Evolutionary conservation across 2,797 vertebrate genomes (phyloP).

Genomic region (Chlorospingus semifuscus): DNA sequence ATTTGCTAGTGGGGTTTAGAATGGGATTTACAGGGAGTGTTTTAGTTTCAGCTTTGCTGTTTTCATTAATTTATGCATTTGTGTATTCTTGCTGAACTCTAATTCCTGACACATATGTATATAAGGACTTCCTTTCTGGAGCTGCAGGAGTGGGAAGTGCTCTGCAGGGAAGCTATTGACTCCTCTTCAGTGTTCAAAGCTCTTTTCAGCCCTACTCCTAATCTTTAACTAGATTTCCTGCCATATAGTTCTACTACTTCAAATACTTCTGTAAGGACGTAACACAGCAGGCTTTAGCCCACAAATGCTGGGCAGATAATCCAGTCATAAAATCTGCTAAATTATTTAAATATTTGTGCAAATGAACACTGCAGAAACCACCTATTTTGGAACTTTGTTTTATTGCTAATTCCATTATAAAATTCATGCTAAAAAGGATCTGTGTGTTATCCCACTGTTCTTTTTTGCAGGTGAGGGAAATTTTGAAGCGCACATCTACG

Average conservation of each 20-base stretch:
- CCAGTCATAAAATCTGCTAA: not conserved
- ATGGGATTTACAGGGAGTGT: not conserved
- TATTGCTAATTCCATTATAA: not conserved
- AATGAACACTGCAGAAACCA: not conserved
- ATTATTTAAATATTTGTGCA: not conserved
- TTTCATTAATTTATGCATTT: not conserved
- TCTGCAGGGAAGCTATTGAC: not conserved
- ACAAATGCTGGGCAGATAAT: not conserved
- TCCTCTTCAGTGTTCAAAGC: not conserved
- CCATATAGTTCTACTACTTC: not conserved
- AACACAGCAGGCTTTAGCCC: not conserved
- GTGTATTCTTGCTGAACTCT: not conserved
- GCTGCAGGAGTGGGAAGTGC: not conserved
- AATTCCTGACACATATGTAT: not conserved
- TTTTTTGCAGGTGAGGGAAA: conserved; percentile 89
- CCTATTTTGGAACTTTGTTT: not conserved
- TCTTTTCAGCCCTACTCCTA: not conserved
- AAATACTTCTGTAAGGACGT: not conserved
- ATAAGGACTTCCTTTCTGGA: not conserved
- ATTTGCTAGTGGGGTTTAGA: not conserved
- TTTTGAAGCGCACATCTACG: conserved; percentile 89
- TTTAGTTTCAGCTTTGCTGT: not conserved
- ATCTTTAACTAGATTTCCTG: not conserved
- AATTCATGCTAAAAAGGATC: not conserved
- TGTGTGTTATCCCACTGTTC: not conserved